phyloP scores from a whole-genome alignment of 2,113 vertebrate genomes.

The Zingel zingel region DNA sequence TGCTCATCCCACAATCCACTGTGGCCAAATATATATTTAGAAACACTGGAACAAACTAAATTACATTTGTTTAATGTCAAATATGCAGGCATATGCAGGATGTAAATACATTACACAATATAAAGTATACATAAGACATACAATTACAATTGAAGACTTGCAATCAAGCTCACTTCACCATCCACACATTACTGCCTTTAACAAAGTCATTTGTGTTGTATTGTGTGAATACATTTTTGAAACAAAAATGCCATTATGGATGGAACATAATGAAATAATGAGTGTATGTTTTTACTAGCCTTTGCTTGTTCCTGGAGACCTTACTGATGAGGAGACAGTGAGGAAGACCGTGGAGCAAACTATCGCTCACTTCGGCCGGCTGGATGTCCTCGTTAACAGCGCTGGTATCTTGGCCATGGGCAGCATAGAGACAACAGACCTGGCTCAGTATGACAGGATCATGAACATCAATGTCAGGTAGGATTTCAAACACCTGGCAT shows the following conservation, averaged over 20 bases:
- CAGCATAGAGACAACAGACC: conserved; percentile 82
- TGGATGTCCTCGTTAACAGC: conserved; percentile 87
- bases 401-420: conserved; percentile 87
- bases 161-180: background rate
- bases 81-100: background rate
- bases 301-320: conserved; percentile 84
- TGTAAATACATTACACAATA: background rate
- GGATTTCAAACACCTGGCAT: background rate
- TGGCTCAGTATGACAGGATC: conserved; percentile 85
- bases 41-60: background rate
- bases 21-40: background rate
- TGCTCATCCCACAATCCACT: too few species aligned
- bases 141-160: background rate
- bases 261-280: background rate
- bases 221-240: background rate
- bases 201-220: background rate
- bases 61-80: background rate
- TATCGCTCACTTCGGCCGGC: conserved; percentile 78
- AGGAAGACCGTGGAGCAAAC: conserved; percentile 81
- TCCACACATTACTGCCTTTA: background rate
- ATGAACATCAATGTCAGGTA: conserved; percentile 89
- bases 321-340: conserved; percentile 84
- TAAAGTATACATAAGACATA: background rate
- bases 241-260: background rate
- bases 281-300: conserved; percentile 68